A percentile compares a stretch with the other conserved stretches of the same genome.
phyloP scores from a whole-genome alignment of 2,888 invertebrate genomes.

The Allacma fusca region DNA sequence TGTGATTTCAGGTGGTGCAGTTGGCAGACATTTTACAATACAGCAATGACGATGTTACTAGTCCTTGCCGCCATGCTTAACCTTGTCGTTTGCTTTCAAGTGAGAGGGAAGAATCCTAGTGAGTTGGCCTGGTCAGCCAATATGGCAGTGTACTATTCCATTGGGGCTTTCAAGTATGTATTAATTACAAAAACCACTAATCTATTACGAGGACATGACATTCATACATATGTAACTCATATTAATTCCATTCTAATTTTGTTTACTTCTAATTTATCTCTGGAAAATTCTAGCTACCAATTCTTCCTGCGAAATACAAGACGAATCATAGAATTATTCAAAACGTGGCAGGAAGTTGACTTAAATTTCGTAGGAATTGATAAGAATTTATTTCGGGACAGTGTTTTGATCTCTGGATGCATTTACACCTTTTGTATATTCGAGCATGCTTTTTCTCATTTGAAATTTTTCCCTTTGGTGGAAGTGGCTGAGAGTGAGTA shows the following conservation, averaged over 20 bases:
- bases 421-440: constrained; percentile 53
- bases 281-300: constrained; percentile 44
- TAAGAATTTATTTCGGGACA: constrained; percentile 43
- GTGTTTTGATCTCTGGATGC: constrained; percentile 50
- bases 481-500: constrained; percentile 33
- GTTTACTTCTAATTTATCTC: no score
- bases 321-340: constrained; percentile 40
- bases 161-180: constrained; percentile 54
- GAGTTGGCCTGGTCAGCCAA: constrained; percentile 40
- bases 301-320: constrained; percentile 46
- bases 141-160: constrained; percentile 48
- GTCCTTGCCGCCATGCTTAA: constrained; percentile 2
- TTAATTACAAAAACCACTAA: background rate
- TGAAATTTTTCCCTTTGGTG: constrained; percentile 44
- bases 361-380: constrained; percentile 47
- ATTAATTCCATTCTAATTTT: no score
- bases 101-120: background rate
- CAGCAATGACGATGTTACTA: background rate
- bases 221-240: no score
- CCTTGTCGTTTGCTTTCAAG: constrained; percentile 1
- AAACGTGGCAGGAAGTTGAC: constrained; percentile 47
- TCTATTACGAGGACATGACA: no score
- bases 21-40: background rate
- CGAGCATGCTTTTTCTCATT: constrained; percentile 51
- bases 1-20: no score